A percentile compares a stretch with the other conserved stretches of the same genome.
phyloP scores from a whole-genome alignment of 1,140 invertebrate species.

The Mactra quadrangularis region DNA sequence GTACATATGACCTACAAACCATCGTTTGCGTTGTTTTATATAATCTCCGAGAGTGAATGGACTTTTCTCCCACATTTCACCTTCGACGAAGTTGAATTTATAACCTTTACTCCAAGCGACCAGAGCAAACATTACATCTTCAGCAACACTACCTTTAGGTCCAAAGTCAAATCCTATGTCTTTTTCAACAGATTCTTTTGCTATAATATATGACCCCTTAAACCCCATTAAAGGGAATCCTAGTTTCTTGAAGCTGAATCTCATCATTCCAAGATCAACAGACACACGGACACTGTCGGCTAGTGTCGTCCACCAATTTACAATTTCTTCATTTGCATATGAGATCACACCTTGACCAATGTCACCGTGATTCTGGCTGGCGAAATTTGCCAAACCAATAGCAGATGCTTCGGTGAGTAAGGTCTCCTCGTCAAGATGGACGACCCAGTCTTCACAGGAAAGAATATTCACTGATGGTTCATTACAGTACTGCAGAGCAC shows the following conservation, averaged over 20 bases:
- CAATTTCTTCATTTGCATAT: constrained; percentile 96
- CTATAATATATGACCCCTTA: constrained; percentile 88
- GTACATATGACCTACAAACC: constrained; percentile 86
- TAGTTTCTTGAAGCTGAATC: constrained; percentile 96
- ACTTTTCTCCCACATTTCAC: constrained; percentile 99
- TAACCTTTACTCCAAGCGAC: constrained; percentile 87
- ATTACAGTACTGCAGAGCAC: constrained; percentile 98
- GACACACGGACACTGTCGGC: constrained; percentile 97
- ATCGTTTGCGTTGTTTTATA: constrained; percentile 97
- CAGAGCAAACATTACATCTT: constrained; percentile 98
- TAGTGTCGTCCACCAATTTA: constrained; percentile 98
- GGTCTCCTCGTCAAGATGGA: constrained; percentile 98
- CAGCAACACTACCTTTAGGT: constrained; percentile 96
- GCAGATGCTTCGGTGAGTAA: constrained; percentile 95
- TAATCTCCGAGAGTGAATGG: constrained; percentile 98
- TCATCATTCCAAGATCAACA: constrained; percentile 95
- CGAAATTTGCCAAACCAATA: constrained; percentile 97
- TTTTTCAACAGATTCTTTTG: constrained; percentile 93
- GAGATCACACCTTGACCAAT: constrained; percentile 99
- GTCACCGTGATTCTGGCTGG: constrained; percentile 94
- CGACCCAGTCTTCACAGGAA: constrained; percentile 96
- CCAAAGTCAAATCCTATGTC: constrained; percentile 97
- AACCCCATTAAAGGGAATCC: constrained; percentile 98
- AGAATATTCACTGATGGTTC: constrained; percentile 94
- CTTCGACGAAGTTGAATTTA: constrained; percentile 76